Evolutionary conservation across 2,797 vertebrate genomes (phyloP), one percentile per base, ranked within the genome.

Genomic region (Notolabrus celidotus): DNA sequence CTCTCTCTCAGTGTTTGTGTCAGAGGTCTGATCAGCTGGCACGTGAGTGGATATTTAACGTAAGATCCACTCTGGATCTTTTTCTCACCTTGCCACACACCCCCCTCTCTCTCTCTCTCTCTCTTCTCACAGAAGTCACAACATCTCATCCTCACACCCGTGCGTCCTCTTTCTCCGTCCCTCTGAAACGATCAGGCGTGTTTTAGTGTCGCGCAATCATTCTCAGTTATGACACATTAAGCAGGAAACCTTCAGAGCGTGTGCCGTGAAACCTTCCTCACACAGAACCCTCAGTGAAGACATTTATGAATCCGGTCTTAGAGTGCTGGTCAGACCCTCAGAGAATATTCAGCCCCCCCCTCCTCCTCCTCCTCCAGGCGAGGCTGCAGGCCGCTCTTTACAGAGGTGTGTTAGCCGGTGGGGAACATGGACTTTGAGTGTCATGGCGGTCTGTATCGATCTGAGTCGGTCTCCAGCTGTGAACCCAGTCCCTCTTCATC

Each of bases 281-380:
- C n/a, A n/a, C n/a, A n/a, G n/a, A n/a, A n/a, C n/a, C n/a, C 42
- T 20, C 10, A 10, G n/a, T 20, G 4, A 31, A 7, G 29, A 29
- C 31, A 29, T 31, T 31, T 31, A 7, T 31, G 29, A 31, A 31
- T 31, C 7, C 31, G 29, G 4, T 31, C 29, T 47, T 7, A 58
- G 70, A 66, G 80, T 70, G 74, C 71, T 74, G 89, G 88, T 89
- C 89, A 86, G 86, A 78, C 76, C 39, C 50, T 29, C 71, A 52
- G 80, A 76, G 67, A 15, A 5, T 16, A 6, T 14, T 15, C 36
- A 3, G 10, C 36, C 36, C 38, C 36, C 36, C 45, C 43, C 19
- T 12, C 45, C 46, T 25, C 46, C 23, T 25, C 14, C 5, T 2
- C 89, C 91, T 83, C 67, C 80, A 83, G 88, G 82, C 75, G 31